These are phyloP conservation scores for Brachyopa scutellaris DNA, from an alignment of 2,888 invertebrate genomes.

Conservation along the genomic window DNA sequence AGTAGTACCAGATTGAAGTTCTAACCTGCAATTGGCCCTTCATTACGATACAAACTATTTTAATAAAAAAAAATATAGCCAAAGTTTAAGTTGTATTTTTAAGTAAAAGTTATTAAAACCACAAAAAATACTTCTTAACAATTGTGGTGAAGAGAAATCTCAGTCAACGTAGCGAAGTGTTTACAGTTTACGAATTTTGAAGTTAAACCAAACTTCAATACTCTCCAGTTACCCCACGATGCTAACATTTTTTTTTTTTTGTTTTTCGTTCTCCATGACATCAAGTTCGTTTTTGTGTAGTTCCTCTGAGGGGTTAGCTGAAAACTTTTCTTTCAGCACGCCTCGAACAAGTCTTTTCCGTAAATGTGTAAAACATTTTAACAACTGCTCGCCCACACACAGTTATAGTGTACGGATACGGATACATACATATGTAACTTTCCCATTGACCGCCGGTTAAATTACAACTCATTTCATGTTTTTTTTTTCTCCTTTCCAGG, in stretches of 20 bases:
- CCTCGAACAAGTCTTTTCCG: slow-evolving; percentile 36
- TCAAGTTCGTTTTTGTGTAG: slow-evolving; percentile 11
- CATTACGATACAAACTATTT: too few relatives aligned
- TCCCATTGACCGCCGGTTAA: slow-evolving; percentile 33
- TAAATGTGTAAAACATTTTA: slow-evolving; percentile 44
- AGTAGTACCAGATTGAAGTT: too few relatives aligned
- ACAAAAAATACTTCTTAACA: neutral
- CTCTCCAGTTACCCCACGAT: neutral
- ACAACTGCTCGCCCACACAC: slow-evolving; percentile 35
- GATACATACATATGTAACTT: too few relatives aligned
- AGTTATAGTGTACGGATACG: too few relatives aligned
- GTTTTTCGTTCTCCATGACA: neutral
- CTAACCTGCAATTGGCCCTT: too few relatives aligned
- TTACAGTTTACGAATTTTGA: slow-evolving; percentile 46
- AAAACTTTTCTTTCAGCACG: slow-evolving; percentile 46
- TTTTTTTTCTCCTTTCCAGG: slow-evolving; percentile 2
- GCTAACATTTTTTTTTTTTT: slow-evolving; percentile 9
- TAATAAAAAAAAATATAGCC: too few relatives aligned
- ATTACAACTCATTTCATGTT: slow-evolving; percentile 39
- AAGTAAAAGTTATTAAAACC: neutral
- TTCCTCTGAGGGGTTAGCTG: slow-evolving; percentile 14
- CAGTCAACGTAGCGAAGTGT: slow-evolving; percentile 11
- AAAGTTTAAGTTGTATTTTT: neutral
- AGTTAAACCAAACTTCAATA: slow-evolving; percentile 33
- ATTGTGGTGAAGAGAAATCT: slow-evolving; percentile 15